Conservation (phyloP, 2,797 vertebrate genomes). For the Pelochelys cantorii region DNA sequence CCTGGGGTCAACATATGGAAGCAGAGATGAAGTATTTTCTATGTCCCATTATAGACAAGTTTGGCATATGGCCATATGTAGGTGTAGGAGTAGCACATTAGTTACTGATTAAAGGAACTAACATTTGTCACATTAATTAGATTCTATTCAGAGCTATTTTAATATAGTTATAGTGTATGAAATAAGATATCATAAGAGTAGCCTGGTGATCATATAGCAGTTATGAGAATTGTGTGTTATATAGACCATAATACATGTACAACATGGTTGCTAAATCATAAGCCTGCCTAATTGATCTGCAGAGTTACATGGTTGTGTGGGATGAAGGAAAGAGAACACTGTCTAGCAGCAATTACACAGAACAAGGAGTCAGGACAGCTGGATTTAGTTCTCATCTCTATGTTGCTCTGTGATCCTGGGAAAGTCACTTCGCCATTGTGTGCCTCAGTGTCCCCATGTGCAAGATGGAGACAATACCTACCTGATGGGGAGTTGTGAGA, state of each 20-base stretch:
- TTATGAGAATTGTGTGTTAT: background rate
- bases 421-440: background rate
- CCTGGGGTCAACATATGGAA: background rate
- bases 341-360: background rate
- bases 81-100: background rate
- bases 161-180: background rate
- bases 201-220: background rate
- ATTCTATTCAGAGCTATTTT: background rate
- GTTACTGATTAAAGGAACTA: background rate
- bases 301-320: background rate
- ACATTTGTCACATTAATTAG: background rate
- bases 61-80: background rate
- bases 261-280: background rate
- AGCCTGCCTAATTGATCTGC: background rate
- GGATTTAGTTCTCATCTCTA: background rate
- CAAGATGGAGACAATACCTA: background rate
- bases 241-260: background rate
- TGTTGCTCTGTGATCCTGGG: fast-evolving
- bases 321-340: background rate
- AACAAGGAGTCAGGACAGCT: background rate
- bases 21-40: background rate
- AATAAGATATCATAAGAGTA: background rate
- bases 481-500: background rate
- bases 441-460: background rate
- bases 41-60: background rate